A percentile compares a stretch with the other conserved stretches of the same genome.
These are phyloP conservation scores for Steatornis caripensis DNA, from an alignment of 2,113 vertebrate genomes.

Conservation along the genomic window DNA sequence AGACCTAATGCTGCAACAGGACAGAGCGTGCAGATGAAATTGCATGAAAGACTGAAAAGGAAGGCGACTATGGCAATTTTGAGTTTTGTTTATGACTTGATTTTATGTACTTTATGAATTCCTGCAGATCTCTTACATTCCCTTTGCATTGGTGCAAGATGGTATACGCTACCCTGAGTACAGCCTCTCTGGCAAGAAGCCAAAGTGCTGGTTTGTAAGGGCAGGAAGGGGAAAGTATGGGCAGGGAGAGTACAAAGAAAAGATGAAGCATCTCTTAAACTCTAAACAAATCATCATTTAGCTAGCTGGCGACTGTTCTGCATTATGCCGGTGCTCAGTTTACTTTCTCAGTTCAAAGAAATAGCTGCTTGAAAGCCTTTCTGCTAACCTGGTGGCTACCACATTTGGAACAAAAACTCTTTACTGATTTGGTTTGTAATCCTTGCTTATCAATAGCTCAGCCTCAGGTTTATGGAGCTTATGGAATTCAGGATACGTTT, in stretches of 20 bases:
- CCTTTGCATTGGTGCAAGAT: not conserved
- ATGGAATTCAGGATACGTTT: not conserved
- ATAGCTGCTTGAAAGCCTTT: not conserved
- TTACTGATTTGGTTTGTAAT: not conserved
- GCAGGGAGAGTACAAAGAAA: not conserved
- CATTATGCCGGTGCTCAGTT: not conserved
- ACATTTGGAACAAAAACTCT: not conserved
- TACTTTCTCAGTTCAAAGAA: not conserved
- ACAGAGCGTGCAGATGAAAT: fast-evolving
- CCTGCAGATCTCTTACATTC: not conserved
- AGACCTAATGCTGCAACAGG: not conserved
- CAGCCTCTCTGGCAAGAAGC: not conserved
- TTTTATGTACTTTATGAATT: not conserved
- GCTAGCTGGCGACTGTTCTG: not conserved
- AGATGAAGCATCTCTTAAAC: not conserved
- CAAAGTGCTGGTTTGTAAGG: not conserved
- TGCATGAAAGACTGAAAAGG: not conserved
- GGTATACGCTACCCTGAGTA: not conserved
- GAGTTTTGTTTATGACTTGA: not conserved
- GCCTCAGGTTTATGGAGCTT: not conserved
- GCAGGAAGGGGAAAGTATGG: not conserved
- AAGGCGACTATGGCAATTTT: not conserved
- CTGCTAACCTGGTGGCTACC: not conserved
- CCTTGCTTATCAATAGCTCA: not conserved
- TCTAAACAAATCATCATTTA: not conserved